These are phyloP conservation scores for Cephalopterus ornatus DNA, from an alignment of 2,113 vertebrate genomes.

Conservation along the genomic window DNA sequence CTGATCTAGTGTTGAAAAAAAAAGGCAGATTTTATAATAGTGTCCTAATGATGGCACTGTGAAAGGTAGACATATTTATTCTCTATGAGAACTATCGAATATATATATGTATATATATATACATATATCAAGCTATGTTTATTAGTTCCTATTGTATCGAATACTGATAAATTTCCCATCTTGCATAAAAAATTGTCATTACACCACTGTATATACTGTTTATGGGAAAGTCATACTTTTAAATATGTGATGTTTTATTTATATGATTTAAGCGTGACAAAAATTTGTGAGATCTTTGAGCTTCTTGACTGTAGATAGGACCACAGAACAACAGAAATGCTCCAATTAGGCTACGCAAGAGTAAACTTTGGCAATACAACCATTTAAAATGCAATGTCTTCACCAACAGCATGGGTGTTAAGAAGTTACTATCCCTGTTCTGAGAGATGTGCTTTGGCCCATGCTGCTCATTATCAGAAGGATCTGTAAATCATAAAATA, in stretches of 20 bases:
- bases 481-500: not conserved
- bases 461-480: not conserved
- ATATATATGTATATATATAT: not conserved
- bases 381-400: not conserved
- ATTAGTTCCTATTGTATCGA: not conserved
- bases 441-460: not conserved
- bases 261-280: not conserved
- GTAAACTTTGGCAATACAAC: rapidly evolving
- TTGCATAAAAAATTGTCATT: not conserved
- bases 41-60: not conserved
- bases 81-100: not conserved
- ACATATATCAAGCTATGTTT: not conserved
- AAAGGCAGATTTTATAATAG: not conserved
- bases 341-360: not conserved
- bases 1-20: slow-evolving; percentile 81
- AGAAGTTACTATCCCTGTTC: not conserved
- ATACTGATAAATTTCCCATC: not conserved
- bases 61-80: not conserved
- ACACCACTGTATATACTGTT: not conserved
- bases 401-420: not conserved
- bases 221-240: not conserved
- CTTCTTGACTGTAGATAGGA: not conserved
- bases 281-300: not conserved
- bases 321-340: not conserved
- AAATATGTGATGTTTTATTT: not conserved